Percentiles rank a stretch among this genome's conserved stretches.
phyloP scores from a whole-genome alignment of 2,797 vertebrate genomes.

The Ptychobarbus kaznakovi region DNA sequence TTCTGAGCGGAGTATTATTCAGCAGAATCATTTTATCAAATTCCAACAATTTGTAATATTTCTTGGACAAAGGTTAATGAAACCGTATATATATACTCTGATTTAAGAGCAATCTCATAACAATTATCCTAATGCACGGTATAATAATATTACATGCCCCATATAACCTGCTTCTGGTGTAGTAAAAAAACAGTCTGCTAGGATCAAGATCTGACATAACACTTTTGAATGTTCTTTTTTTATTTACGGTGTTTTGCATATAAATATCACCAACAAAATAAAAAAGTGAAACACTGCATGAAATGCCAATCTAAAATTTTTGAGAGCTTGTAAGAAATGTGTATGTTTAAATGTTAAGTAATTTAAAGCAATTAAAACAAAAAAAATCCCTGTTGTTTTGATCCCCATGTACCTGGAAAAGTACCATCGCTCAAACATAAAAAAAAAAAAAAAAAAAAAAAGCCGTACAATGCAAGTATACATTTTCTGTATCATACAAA shows the following conservation, averaged over 20 bases:
- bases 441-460: neutral
- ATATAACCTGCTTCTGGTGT: neutral
- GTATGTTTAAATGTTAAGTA: neutral
- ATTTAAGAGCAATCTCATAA: neutral
- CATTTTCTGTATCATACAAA: neutral
- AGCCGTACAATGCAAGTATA: neutral
- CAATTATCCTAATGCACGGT: neutral
- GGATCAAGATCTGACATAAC: neutral
- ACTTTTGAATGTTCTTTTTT: slow-evolving; percentile 2
- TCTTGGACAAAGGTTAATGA: neutral
- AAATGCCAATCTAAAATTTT: neutral
- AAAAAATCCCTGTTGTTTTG: neutral
- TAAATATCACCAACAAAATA: slow-evolving; percentile 16
- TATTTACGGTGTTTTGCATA: slow-evolving; percentile 13
- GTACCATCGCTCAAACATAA: neutral
- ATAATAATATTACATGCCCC: neutral
- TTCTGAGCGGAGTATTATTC: neutral
- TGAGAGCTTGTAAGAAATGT: neutral
- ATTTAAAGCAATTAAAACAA: neutral
- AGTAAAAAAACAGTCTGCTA: neutral
- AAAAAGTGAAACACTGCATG: neutral
- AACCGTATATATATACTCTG: neutral
- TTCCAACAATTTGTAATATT: neutral
- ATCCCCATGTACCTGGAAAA: neutral
- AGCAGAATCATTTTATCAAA: neutral